Percentiles rank a stretch among this genome's conserved stretches.
Evolutionary conservation across 2,797 vertebrate species (phyloP).

Genomic region (Paratrypauchen microcephalus): DNA sequence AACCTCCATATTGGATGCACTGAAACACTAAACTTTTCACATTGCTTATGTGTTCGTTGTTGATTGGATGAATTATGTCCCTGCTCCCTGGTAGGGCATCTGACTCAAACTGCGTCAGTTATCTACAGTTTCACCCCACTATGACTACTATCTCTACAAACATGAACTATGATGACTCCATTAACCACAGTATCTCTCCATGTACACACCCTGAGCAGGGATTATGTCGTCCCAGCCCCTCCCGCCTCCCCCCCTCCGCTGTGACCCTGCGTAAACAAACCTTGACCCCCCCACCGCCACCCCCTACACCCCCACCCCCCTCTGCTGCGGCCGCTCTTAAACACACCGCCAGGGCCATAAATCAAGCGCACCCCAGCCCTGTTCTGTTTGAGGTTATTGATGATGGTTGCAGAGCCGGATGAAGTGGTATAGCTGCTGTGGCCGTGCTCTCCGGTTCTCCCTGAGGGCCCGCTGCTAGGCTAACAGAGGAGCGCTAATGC

Average conservation of each 20-base stretch:
- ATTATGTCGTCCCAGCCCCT: constrained; percentile 6
- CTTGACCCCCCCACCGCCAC: constrained; percentile 57
- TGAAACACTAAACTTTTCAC: too few relatives aligned
- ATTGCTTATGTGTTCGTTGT: too few relatives aligned
- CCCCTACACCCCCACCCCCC: constrained; percentile 37
- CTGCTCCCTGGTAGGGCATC: too few relatives aligned
- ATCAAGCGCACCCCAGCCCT: constrained; percentile 63
- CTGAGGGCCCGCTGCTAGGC: constrained; percentile 10
- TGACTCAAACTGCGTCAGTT: too few relatives aligned
- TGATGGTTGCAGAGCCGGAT: constrained; percentile 66
- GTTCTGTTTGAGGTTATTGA: constrained; percentile 68
- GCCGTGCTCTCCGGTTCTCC: constrained; percentile 44
- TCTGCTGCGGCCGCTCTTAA: constrained; percentile 46
- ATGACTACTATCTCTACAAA: too few relatives aligned
- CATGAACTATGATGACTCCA: neutral
- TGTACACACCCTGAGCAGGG: neutral
- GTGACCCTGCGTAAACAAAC: constrained; percentile 54
- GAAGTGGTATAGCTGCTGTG: constrained; percentile 44
- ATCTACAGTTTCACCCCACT: too few relatives aligned
- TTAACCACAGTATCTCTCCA: neutral
- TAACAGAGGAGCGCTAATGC: constrained; percentile 52
- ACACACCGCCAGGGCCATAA: constrained; percentile 55
- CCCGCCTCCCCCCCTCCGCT: constrained; percentile 7
- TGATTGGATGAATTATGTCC: too few relatives aligned
- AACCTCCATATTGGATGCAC: too few relatives aligned